phyloP scores from a whole-genome alignment of 1,140 invertebrate species.

The Zaprionus camerounensis region DNA sequence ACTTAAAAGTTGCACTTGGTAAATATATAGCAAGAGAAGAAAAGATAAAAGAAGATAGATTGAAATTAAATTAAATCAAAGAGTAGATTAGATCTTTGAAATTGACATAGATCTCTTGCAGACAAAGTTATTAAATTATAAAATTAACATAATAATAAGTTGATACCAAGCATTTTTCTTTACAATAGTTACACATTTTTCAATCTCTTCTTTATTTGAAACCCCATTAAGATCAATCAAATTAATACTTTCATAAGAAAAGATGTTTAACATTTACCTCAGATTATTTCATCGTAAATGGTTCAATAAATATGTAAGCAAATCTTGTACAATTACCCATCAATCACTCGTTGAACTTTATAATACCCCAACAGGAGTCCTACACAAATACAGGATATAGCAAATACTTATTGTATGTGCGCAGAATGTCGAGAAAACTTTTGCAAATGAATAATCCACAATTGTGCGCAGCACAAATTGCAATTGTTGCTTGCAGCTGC shows the following conservation, averaged over 20 bases:
- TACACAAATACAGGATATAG: background rate
- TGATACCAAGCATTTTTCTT: too few species aligned
- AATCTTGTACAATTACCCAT: background rate
- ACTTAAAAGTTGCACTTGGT: too few species aligned
- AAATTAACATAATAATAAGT: too few species aligned
- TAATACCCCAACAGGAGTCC: background rate
- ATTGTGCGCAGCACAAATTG: conserved; percentile 76
- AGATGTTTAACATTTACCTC: background rate
- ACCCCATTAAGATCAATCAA: too few species aligned
- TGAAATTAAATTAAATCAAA: too few species aligned
- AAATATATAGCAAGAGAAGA: too few species aligned
- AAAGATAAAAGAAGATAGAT: too few species aligned
- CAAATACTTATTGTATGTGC: conserved; percentile 35
- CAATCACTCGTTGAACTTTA: background rate
- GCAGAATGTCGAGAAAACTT: conserved; percentile 60
- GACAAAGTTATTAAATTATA: too few species aligned
- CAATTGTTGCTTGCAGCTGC: conserved; percentile 74
- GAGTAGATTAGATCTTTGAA: too few species aligned
- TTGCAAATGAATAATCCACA: conserved; percentile 75
- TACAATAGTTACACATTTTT: too few species aligned
- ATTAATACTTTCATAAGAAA: background rate
- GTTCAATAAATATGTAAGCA: background rate
- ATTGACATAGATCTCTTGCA: too few species aligned
- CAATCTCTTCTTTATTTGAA: too few species aligned
- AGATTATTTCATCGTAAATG: background rate